A percentile compares a stretch with the other conserved stretches of the same genome.
Evolutionary conservation across 2,888 invertebrate genomes (phyloP).

Genomic region (Drosophila mimetica): DNA sequence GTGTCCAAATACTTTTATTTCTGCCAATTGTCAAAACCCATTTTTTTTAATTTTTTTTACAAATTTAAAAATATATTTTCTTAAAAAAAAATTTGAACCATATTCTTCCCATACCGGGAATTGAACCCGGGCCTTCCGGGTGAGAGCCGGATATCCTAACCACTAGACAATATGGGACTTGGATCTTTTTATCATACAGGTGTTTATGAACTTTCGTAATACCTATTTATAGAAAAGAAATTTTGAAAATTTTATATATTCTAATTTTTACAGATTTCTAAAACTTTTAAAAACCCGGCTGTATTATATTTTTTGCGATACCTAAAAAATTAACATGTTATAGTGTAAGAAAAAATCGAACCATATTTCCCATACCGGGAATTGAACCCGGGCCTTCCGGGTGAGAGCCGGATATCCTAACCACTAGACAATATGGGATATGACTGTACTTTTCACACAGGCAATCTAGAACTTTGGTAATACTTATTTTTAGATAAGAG

Average conservation of each 20-base stretch:
- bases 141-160: slow-evolving; percentile 85
- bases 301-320: background rate
- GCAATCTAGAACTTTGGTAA: background rate
- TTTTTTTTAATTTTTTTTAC: too few species aligned
- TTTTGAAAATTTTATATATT: too few species aligned
- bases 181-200: background rate
- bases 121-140: slow-evolving; percentile 91
- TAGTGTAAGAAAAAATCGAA: fast-evolving
- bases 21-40: too few species aligned
- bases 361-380: slow-evolving; percentile 92
- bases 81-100: background rate
- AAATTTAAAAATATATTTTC: too few species aligned
- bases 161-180: slow-evolving; percentile 83
- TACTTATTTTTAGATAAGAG: background rate
- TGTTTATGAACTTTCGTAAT: background rate
- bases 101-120: slow-evolving; percentile 94
- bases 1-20: too few species aligned
- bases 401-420: slow-evolving; percentile 85
- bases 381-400: slow-evolving; percentile 92
- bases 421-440: slow-evolving; percentile 84
- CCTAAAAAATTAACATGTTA: background rate
- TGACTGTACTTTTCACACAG: background rate
- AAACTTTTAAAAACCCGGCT: background rate
- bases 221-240: background rate
- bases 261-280: too few species aligned